Base-by-base conservation (phyloP, 2,113 vertebrate species). In the Cranoglanis bouderius region DNA sequence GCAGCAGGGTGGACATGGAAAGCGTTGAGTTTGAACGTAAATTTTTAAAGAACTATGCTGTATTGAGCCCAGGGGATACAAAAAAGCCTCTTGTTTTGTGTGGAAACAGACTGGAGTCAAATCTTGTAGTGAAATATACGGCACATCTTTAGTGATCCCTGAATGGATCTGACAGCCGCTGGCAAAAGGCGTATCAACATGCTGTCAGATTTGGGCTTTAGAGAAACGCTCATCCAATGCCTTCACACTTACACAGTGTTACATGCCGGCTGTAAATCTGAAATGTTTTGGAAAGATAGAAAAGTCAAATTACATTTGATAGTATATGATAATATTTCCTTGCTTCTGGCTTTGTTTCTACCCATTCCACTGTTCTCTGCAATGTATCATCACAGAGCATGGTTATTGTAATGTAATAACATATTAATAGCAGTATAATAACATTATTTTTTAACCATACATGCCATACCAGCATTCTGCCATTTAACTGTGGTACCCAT, bases 61-160 rank as follows among this genome's bases (percentile, higher is more conserved):
- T 80, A 10, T 21, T 32, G 88, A 89, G 35, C 59, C 59, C 24
- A 46, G 84, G 83, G 59, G 61, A 89, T 81, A 55, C 35, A 53
- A 81, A 40, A 32, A 80, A 63, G 84, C 82, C 46, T 85, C 49
- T 65, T 84, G 3, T 46, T 55, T 89, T 89, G 46, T 89, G 83
- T 65, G 92, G 92, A 94, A 93, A 94, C 88, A 90, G 87, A 93
- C 89, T 85, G 85, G 84, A 91, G 92, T 93, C 94, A 93, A 92
- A 94, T 94, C 91, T 93, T 92, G 87, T 38, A 93, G 91, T 87
- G 82, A 93, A 91, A 93, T 92, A 87, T 82, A 87, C 93, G 92
- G 92, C 92, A 89, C 90, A 91, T 88, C 87, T 90, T 88, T 90
- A 90, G 83, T 92, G 92, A 95, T 93, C 6, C 92, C 92, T 89